Conservation (phyloP, 1,140 invertebrate genomes). For the Adelges cooleyi region DNA sequence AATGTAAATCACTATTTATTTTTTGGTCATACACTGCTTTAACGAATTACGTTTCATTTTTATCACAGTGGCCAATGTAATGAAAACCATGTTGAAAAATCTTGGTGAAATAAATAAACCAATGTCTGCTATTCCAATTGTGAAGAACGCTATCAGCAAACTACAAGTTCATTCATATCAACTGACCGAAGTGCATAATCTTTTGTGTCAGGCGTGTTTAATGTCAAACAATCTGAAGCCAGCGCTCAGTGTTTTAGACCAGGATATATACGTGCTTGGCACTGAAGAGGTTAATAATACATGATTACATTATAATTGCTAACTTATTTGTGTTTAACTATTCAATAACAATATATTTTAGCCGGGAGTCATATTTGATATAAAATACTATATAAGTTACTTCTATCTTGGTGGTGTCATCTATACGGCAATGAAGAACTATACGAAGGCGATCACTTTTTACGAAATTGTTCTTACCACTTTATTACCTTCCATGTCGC, state of each 20-base stretch:
- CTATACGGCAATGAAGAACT: constrained; percentile 84
- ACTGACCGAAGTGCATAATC: constrained; percentile 84
- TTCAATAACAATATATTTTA: not conserved
- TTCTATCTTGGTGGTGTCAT: constrained; percentile 98
- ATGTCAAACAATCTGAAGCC: constrained; percentile 85
- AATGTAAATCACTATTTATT: constrained; percentile 47
- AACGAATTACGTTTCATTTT: constrained; percentile 35
- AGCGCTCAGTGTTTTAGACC: constrained; percentile 75
- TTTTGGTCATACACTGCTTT: no score
- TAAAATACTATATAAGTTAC: constrained; percentile 85
- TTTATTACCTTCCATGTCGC: constrained; percentile 82
- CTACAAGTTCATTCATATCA: constrained; percentile 77
- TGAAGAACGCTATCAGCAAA: constrained; percentile 76
- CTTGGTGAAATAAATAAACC: constrained; percentile 65
- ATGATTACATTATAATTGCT: no score
- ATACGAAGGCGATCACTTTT: constrained; percentile 82
- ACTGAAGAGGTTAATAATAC: constrained; percentile 54
- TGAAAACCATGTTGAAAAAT: constrained; percentile 67
- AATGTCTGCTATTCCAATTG: constrained; percentile 69
- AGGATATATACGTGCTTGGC: constrained; percentile 77
- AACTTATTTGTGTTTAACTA: not conserved
- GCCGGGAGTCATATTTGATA: constrained; percentile 68
- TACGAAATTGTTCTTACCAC: constrained; percentile 91
- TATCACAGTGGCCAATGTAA: constrained; percentile 78
- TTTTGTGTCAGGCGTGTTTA: constrained; percentile 84